Evolutionary conservation across 2,113 vertebrate species (phyloP).

Genomic region (Marmota monax): DNA sequence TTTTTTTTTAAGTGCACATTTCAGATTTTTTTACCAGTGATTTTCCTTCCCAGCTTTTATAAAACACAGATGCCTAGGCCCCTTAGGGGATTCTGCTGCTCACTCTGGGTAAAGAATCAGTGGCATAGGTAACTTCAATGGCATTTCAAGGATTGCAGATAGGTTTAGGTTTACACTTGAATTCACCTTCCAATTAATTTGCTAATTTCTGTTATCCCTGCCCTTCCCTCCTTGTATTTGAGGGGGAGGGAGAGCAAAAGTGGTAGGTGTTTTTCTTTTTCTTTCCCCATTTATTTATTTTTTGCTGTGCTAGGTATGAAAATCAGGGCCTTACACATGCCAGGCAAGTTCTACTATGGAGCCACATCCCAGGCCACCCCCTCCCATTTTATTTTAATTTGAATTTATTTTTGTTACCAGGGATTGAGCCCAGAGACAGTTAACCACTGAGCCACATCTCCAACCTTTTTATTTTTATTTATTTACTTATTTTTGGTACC

Average conservation of each 20-base stretch:
- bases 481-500: too few species aligned
- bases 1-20: not conserved
- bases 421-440: not conserved
- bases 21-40: not conserved
- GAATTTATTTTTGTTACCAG: not conserved
- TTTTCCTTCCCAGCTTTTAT: constrained; percentile 3
- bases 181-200: constrained; percentile 30
- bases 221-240: not conserved
- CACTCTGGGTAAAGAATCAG: not conserved
- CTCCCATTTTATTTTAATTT: not conserved
- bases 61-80: not conserved
- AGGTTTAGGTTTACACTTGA: constrained; percentile 46
- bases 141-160: not conserved
- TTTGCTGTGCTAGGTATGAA: too few species aligned
- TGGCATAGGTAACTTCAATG: not conserved
- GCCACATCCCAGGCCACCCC: not conserved
- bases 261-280: not conserved
- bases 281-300: not conserved
- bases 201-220: not conserved
- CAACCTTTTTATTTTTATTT: too few species aligned
- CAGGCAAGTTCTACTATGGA: not conserved
- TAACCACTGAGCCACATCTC: too few species aligned
- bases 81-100: not conserved
- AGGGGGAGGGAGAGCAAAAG: not conserved
- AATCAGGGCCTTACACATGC: not conserved